phyloP scores from a whole-genome alignment of 2,888 invertebrate genomes.

The Rhagonycha fulva region DNA sequence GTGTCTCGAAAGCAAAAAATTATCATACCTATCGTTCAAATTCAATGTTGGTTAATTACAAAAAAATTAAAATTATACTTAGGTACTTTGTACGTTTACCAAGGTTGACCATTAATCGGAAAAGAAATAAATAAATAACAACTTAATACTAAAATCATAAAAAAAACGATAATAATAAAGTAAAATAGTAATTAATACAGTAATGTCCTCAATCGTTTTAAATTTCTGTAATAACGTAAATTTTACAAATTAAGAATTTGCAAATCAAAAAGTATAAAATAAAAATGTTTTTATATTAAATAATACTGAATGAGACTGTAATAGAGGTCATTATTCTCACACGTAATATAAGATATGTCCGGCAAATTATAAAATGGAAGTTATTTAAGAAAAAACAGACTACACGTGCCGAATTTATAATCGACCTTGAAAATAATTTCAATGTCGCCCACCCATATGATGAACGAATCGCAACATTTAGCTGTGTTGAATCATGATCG shows the following conservation, averaged over 20 bases:
- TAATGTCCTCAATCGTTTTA: not conserved
- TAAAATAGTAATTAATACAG: not conserved
- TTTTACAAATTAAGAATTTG: not conserved
- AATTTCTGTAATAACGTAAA: not conserved
- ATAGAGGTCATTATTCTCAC: not conserved
- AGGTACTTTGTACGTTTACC: not conserved
- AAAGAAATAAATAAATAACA: not conserved
- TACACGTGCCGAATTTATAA: not conserved
- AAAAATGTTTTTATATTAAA: too few species aligned
- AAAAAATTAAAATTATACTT: not conserved
- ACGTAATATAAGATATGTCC: not conserved
- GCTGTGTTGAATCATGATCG: not conserved
- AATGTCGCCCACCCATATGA: not conserved
- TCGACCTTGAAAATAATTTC: not conserved
- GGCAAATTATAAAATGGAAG: not conserved
- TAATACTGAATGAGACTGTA: not conserved
- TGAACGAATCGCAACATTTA: not conserved
- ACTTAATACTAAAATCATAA: not conserved
- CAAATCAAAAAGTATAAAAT: too few species aligned
- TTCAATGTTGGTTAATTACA: too few species aligned
- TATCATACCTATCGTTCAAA: too few species aligned
- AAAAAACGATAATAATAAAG: not conserved
- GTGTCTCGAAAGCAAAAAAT: not conserved
- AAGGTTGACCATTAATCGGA: not conserved
- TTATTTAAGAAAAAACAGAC: not conserved